These are phyloP conservation scores for Melieria omissa DNA, from an alignment of 2,888 invertebrate species.

Conservation along the genomic window DNA sequence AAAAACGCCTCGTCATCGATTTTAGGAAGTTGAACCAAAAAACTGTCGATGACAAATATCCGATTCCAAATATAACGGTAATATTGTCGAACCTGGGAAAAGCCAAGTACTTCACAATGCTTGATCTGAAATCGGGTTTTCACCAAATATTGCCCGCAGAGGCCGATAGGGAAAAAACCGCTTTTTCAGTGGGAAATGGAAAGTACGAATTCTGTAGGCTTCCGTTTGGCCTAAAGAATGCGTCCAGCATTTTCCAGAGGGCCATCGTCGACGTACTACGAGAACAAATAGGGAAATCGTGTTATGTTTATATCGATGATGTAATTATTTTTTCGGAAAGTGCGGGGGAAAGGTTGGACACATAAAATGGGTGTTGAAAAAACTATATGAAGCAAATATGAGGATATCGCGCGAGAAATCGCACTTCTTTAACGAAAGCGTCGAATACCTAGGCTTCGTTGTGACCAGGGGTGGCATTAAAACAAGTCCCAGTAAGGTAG, in stretches of 20 bases:
- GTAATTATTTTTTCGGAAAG: conserved; percentile 8
- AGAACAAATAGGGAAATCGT: conserved; percentile 24
- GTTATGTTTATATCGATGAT: conserved; percentile 28
- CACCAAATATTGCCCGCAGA: conserved; percentile 40
- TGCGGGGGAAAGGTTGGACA: not conserved
- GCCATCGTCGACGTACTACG: conserved; percentile 35
- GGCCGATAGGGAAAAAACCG: conserved; percentile 36
- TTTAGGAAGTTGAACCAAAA: conserved; percentile 33
- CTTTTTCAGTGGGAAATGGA: conserved; percentile 5
- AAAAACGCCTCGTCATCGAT: conserved; percentile 25
- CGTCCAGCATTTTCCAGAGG: conserved; percentile 27
- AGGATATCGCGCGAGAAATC: too few species aligned
- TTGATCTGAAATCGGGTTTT: conserved; percentile 42
- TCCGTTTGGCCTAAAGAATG: conserved; percentile 14
- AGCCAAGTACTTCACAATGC: conserved; percentile 33
- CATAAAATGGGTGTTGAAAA: not conserved
- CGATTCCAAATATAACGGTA: conserved; percentile 34
- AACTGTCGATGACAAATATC: conserved; percentile 45
- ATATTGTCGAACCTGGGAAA: conserved; percentile 38
- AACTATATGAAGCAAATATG: too few species aligned
- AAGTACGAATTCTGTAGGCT: conserved; percentile 12
- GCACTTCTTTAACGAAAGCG: too few species aligned
- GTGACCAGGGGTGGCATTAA: too few species aligned
- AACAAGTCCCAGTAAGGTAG: too few species aligned
- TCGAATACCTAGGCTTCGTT: too few species aligned